Evolutionary conservation across 37 sponge, comb jelly and placozoan genomes (phyloP), one percentile per base, ranked within the genome.

Genomic region (Cliona cf. orientalis): DNA sequence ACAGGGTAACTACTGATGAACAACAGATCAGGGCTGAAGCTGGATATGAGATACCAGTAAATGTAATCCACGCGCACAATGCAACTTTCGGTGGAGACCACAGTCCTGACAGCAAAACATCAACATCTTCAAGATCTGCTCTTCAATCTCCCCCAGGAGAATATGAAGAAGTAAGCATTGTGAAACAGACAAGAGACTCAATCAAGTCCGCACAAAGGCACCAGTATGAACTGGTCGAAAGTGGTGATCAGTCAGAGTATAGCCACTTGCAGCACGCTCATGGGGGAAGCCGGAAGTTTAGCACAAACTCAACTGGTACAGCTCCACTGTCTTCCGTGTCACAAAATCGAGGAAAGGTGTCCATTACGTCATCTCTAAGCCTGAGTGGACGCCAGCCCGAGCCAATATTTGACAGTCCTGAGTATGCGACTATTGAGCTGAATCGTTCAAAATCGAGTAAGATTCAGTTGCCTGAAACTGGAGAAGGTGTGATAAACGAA

Each of bases 361-460:
- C 6, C n/a, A n/a, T 39, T 44, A 1, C 33, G 26, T 4, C 70
- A 23, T 23, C 43, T 29, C 5, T 5, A 5, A 26, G 6, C 3
- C n/a, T 12, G 44, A 2, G 25, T 11, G 43, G n/a, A 69, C 22
- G 67, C 34, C 39, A 41, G 38, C 1, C 44, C 5, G 5, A n/a
- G n/a, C n/a, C n/a, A n/a, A 41, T 69, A 3, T 69, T 69, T 36
- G 70, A 69, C 42, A 69, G 43, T 36, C 70, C 70, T 1, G 43
- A 42, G 43, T 69, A 69, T 69, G 43, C n/a, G 44, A 23, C 35
- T 39, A 35, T 31, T 66, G 5, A n/a, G n/a, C n/a, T n/a, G n/a
- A n/a, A n/a, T n/a, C n/a, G n/a, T n/a, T n/a, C n/a, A n/a, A n/a
- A n/a, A n/a, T n/a, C n/a, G n/a, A n/a, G n/a, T n/a, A n/a, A n/a